These are phyloP conservation scores for Euborellia annulipes DNA, from an alignment of 1,140 invertebrate genomes.

Conservation along the genomic window DNA sequence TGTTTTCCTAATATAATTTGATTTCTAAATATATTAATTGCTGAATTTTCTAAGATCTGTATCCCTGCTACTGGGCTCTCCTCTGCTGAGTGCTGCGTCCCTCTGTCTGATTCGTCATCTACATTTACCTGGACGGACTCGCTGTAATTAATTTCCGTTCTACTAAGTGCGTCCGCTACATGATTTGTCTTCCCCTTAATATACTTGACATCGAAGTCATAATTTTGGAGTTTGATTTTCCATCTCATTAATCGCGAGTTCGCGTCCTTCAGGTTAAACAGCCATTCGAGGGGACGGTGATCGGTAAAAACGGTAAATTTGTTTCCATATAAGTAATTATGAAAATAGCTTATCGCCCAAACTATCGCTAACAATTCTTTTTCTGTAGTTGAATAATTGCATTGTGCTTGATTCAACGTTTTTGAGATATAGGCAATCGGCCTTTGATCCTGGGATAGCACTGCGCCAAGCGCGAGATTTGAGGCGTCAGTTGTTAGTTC, in stretches of 20 bases:
- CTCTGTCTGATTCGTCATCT: background rate
- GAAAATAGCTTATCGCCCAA: conserved; percentile 28
- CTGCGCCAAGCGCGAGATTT: conserved; percentile 15
- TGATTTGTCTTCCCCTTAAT: conserved; percentile 22
- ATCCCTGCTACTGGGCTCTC: too few relatives aligned
- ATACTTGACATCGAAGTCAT: conserved; percentile 27
- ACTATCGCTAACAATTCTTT: conserved; percentile 26
- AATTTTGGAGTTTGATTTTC: conserved; percentile 31
- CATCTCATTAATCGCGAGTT: conserved; percentile 30
- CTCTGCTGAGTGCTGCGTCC: background rate
- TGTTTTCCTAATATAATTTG: background rate
- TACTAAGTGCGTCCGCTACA: conserved; percentile 21
- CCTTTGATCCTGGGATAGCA: conserved; percentile 16
- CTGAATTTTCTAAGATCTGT: too few relatives aligned
- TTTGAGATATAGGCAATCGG: conserved; percentile 20
- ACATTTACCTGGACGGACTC: background rate
- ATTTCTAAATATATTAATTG: too few relatives aligned
- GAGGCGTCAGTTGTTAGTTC: conserved; percentile 20
- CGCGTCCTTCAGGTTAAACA: conserved; percentile 30
- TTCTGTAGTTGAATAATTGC: conserved; percentile 23
- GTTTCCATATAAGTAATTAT: conserved; percentile 29
- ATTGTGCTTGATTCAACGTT: conserved; percentile 18
- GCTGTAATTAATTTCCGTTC: conserved; percentile 9
- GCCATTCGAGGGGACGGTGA: conserved; percentile 30
- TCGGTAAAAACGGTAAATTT: conserved; percentile 35